A percentile compares a stretch with the other conserved stretches of the same genome.
These are phyloP conservation scores for Cynodonichthys magdalenae DNA, from an alignment of 2,797 vertebrate species.

Conservation along the genomic window DNA sequence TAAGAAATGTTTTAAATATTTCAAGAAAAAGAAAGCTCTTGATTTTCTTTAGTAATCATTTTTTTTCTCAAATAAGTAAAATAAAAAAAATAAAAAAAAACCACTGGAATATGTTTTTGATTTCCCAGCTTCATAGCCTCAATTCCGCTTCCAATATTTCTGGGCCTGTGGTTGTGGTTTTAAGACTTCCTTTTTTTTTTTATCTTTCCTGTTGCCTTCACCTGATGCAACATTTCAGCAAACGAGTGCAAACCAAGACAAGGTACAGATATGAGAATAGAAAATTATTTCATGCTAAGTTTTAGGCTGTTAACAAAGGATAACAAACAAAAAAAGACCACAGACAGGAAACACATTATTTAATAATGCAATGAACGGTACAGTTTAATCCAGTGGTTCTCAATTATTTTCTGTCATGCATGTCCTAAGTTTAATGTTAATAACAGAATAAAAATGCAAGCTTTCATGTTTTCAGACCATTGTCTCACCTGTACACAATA, in stretches of 20 bases:
- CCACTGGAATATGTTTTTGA: conserved; percentile 44
- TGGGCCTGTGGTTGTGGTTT: conserved; percentile 32
- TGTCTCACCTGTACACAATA: conserved; percentile 94
- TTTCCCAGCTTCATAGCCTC: conserved; percentile 38
- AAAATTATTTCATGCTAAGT: not conserved
- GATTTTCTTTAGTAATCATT: conserved; percentile 30
- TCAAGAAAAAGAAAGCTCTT: conserved; percentile 48
- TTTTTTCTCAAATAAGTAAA: too few species aligned
- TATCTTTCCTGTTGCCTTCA: conserved; percentile 32
- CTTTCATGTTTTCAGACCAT: not conserved
- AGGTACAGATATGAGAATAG: conserved; percentile 5
- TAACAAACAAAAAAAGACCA: not conserved
- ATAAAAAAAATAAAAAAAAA: conserved; percentile 22
- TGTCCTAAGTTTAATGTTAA: too few species aligned
- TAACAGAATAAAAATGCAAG: not conserved
- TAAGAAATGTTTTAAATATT: conserved; percentile 54
- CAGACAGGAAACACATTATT: not conserved
- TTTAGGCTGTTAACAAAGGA: conserved; percentile 3
- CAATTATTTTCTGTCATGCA: too few species aligned
- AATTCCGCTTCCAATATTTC: conserved; percentile 29
- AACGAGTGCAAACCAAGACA: conserved; percentile 48
- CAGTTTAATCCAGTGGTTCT: not conserved
- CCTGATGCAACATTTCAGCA: conserved; percentile 64
- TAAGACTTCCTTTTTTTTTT: not conserved
- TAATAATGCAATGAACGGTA: not conserved